A percentile compares a stretch with the other conserved stretches of the same genome.
phyloP scores from a whole-genome alignment of 2,797 vertebrate species.

The Botia kubotai region DNA sequence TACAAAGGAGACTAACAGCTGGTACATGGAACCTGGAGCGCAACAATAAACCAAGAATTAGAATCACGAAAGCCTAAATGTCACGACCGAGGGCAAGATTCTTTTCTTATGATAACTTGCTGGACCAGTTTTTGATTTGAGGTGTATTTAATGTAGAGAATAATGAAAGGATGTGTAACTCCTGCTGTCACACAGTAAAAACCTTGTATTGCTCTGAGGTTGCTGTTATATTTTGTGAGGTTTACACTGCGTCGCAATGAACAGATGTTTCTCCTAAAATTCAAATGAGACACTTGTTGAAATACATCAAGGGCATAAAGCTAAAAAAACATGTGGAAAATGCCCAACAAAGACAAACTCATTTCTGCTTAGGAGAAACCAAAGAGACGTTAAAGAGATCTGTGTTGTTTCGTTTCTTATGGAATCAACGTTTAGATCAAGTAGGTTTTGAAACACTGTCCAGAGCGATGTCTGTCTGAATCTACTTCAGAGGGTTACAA shows the following conservation, averaged over 20 bases:
- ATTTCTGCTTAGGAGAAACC: background rate
- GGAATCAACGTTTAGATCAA: background rate
- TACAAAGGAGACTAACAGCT: conserved; percentile 30
- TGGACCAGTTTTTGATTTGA: conserved; percentile 8
- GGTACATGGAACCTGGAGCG: background rate
- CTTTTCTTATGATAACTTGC: conserved; percentile 7
- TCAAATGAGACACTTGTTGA: too few species aligned
- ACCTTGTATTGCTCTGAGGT: background rate
- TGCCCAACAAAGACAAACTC: background rate
- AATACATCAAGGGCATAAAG: too few species aligned
- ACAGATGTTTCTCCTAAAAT: too few species aligned
- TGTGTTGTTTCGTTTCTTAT: background rate
- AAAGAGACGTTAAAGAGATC: background rate
- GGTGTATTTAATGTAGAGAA: background rate
- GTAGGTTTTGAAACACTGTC: conserved; percentile 21
- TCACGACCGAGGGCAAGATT: conserved; percentile 23
- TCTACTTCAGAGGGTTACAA: conserved; percentile 31
- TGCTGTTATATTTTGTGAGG: background rate
- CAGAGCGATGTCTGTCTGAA: conserved; percentile 14
- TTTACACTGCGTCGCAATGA: background rate
- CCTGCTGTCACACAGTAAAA: background rate
- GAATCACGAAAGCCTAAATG: conserved; percentile 11
- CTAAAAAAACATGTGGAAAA: too few species aligned
- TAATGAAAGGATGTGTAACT: background rate
- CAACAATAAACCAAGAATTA: conserved; percentile 4